Base-by-base conservation (phyloP, 2,797 vertebrate genomes). In the Benthosema pterotum region DNA sequence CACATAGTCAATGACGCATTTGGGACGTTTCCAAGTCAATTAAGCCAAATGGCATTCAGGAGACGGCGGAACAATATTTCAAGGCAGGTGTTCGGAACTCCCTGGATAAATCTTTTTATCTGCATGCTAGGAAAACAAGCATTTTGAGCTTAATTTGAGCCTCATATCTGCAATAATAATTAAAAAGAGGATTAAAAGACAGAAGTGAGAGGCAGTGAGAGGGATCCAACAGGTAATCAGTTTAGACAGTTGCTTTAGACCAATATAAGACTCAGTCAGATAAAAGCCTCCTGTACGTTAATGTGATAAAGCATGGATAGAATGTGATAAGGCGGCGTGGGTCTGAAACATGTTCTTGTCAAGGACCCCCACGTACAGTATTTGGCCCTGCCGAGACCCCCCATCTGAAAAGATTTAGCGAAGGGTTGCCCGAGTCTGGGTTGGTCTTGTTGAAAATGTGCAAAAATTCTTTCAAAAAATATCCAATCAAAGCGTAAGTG, bases 1-100 rank as follows among this genome's bases (percentile, higher is more conserved):
- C 96, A 96, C 96, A 91, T 90, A 96, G 96, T 97, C 96, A 96
- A 96, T 95, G 96, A 97, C 96, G 96, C 96, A 97, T 98, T 98
- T 98, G 96, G 96, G 96, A 96, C 95, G 95, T 96, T 97, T 98
- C 96, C 96, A 98, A 98, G 96, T 98, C 96, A 98, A 98, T 98
- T 98, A 98, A 98, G 95, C 95, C 95, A 96, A 96, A 96, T 95
- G 96, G 96, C 95, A 97, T 98, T 97, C 95, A 96, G 95, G 96
- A 96, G 95, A 97, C 94, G 94, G 94, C 94, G 94, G 95, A 96
- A 96, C 96, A 96, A 97, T 96, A 96, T 97, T 97, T 96, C 96
- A 96, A 97, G 95, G 96, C 96, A 98, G 96, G 96, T 98, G 96
- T 97, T 97, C 94, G 87, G 87, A 95, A 95, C 94, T 94, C 94